Conservation (phyloP, 2,113 vertebrate species). For the Ailuropoda melanoleuca region DNA sequence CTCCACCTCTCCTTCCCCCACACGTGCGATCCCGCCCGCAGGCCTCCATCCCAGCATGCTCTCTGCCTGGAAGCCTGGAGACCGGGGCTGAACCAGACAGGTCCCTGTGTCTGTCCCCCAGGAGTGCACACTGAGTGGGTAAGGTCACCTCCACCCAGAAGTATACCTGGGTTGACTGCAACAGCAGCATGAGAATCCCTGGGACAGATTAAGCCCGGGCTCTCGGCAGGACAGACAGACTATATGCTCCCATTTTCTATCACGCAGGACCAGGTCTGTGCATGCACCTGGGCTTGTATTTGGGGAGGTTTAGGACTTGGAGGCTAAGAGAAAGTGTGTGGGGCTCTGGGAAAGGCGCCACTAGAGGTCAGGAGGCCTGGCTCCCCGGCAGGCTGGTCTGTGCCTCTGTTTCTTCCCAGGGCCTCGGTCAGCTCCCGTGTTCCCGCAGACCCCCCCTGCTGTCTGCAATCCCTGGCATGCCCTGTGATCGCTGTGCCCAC, state of each 20-base stretch:
- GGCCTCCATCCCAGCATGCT: background rate
- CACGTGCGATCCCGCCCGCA: background rate
- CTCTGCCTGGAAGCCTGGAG: background rate
- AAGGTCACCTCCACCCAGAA: background rate
- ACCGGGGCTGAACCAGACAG: background rate
- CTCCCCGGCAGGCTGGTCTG: background rate
- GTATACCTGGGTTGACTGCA: background rate
- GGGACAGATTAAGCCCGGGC: background rate
- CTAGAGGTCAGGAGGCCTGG: background rate
- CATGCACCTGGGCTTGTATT: background rate
- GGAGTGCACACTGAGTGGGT: background rate
- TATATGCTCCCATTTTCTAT: background rate
- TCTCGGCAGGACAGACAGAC: background rate
- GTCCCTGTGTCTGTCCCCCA: background rate
- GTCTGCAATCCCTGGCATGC: too few relatives aligned
- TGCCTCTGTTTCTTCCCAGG: background rate
- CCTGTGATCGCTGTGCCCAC: background rate
- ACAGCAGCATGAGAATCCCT: background rate
- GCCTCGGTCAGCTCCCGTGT: fast-evolving
- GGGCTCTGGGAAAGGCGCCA: background rate
- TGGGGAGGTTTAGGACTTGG: background rate
- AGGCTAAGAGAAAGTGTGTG: background rate
- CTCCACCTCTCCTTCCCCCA: background rate
- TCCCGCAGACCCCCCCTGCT: background rate
- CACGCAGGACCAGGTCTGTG: background rate